Base-by-base conservation (phyloP, 2,888 invertebrate genomes). In the Schrankia costaestrigalis region DNA sequence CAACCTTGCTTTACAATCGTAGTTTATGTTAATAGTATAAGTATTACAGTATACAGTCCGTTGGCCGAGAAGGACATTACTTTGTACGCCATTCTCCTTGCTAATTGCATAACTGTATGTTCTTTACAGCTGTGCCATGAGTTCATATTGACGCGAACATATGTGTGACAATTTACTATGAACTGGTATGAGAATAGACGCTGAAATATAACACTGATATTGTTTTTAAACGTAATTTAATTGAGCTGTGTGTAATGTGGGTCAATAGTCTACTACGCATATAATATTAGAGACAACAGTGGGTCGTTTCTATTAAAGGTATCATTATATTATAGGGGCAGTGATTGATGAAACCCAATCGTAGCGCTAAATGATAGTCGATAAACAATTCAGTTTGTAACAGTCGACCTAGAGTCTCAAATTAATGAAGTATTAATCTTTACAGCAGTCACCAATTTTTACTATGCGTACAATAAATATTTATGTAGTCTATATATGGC, bases 71-170 rank as follows among this genome's bases (percentile, higher is more conserved):
- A 76, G 76, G 73, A 70, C 56, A 45, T 54, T 54, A 51, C 57
- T 51, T 40, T 39, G 49, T 48, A 41, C 66, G 48, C 63, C 66
- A 64, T 70, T 75, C 68, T 65, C 63, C 64, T 52, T 44, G 56
- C 52, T 70, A 73, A 77, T 74, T 78, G 65, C 67, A 62, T 78
- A 78, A 77, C 72, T 66, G 72, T 71, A 67, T 59, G 54, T 57
- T 63, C 45, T 47, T 57, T 52, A 46, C 52, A 35, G 42, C n/a
- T n/a, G n/a, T n/a, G n/a, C n/a, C 48, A 44, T 49, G 40, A 39
- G 41, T 36, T 44, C 26, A 42, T 50, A 46, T 40, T 42, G 43
- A 40, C 36, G 31, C 26, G 37, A 46, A 46, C 50, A 56, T 47
- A 41, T 56, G 47, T 44, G 52, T 55, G 46, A 55, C 39, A 57